A percentile compares a stretch with the other conserved stretches of the same genome.
These are phyloP conservation scores for Agrotis clavis DNA, from an alignment of 2,888 invertebrate species.

Conservation along the genomic window DNA sequence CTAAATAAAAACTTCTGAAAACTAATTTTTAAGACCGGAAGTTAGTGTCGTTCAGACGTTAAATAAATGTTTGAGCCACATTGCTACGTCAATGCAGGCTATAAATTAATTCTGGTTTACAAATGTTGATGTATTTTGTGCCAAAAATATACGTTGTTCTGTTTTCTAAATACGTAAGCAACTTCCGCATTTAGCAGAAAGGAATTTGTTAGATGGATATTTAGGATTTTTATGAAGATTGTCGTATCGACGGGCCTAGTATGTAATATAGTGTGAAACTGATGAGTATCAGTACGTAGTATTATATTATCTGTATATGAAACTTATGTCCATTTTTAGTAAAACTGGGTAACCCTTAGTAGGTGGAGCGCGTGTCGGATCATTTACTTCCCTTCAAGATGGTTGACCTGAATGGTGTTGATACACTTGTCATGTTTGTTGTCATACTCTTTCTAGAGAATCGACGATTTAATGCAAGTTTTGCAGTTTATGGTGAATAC, in stretches of 20 bases:
- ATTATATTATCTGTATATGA: too few relatives aligned
- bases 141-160: conserved; percentile 7
- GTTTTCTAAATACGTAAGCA: neutral
- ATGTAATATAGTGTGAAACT: too few relatives aligned
- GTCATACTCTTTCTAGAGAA: too few relatives aligned
- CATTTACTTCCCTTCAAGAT: too few relatives aligned
- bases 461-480: too few relatives aligned
- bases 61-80: conserved; percentile 13
- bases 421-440: too few relatives aligned
- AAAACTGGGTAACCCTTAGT: neutral
- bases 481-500: neutral
- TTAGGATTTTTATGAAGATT: neutral
- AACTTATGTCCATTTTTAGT: neutral
- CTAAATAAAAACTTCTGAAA: conserved; percentile 12
- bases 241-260: neutral
- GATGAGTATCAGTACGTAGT: too few relatives aligned
- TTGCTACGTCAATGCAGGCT: conserved; percentile 28
- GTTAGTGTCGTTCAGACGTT: conserved; percentile 12
- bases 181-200: conserved; percentile 7
- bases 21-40: conserved; percentile 17
- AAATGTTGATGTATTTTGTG: conserved; percentile 26
- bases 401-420: too few relatives aligned
- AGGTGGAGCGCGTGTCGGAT: neutral
- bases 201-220: neutral
- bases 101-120: conserved; percentile 26